phyloP scores from a whole-genome alignment of 2,113 vertebrate species.

The Hippocampus abdominalis region DNA sequence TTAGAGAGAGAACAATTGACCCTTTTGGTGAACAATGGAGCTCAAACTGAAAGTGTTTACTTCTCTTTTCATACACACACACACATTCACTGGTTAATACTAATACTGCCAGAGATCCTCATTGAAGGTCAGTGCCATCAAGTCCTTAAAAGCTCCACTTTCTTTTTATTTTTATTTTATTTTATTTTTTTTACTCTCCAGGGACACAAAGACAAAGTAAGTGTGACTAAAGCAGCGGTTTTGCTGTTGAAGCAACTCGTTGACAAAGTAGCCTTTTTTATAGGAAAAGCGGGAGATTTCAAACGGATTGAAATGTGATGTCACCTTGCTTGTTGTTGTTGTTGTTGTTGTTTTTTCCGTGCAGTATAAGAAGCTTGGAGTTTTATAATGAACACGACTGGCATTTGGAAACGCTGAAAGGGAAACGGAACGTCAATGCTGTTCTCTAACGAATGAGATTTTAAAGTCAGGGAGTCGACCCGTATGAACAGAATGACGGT shows the following conservation, averaged over 20 bases:
- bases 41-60: conserved; percentile 52
- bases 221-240: not conserved
- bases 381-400: not conserved
- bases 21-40: conserved; percentile 27
- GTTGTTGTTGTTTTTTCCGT: conserved; percentile 2
- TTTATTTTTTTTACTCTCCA: conserved; percentile 1
- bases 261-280: not conserved
- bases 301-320: not conserved
- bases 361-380: not conserved
- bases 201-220: not conserved
- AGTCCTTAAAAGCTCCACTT: conserved; percentile 4
- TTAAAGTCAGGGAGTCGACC: not conserved
- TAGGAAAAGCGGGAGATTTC: not conserved
- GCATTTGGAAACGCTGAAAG: conserved; percentile 25
- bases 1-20: conserved; percentile 22
- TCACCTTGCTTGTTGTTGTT: conserved; percentile 8
- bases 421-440: conserved; percentile 38
- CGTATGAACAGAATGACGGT: not conserved
- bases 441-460: conserved; percentile 2
- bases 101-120: conserved; percentile 22
- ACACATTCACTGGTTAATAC: conserved; percentile 31
- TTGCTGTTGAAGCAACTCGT: conserved; percentile 3
- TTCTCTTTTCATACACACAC: not conserved
- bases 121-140: conserved; percentile 23
- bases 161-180: not conserved